These are phyloP conservation scores for Drosophila suboccidentalis DNA, from an alignment of 2,888 invertebrate species.

Conservation along the genomic window DNA sequence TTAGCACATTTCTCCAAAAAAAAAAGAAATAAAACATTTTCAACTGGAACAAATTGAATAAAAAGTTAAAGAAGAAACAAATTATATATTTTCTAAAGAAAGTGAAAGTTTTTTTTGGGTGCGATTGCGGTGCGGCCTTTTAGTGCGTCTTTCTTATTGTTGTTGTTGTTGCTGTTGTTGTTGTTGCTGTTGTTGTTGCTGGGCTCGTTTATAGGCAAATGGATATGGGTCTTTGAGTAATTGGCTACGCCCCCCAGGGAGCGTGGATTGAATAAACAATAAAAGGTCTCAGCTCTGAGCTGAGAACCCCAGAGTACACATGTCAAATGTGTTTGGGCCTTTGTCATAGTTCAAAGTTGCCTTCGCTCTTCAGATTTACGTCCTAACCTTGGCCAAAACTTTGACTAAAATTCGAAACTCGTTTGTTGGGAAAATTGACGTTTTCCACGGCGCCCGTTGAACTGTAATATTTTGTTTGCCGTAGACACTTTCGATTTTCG, in stretches of 20 bases:
- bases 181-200: slow-evolving; percentile 2
- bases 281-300: slow-evolving; percentile 11
- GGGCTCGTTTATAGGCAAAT: slow-evolving; percentile 9
- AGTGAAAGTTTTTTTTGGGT: slow-evolving; percentile 73
- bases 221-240: slow-evolving; percentile 31
- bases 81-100: slow-evolving; percentile 74
- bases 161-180: slow-evolving; percentile 8
- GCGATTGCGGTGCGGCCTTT: slow-evolving; percentile 48
- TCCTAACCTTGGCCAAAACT: slow-evolving; percentile 46
- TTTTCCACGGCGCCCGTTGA: slow-evolving; percentile 44
- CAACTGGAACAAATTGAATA: slow-evolving; percentile 29
- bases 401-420: slow-evolving; percentile 1
- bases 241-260: slow-evolving; percentile 16
- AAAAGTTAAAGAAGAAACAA: slow-evolving; percentile 19
- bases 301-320: slow-evolving; percentile 19
- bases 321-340: slow-evolving; percentile 20
- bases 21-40: slow-evolving; percentile 38
- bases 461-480: slow-evolving; percentile 23
- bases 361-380: neutral
- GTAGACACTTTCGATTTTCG: slow-evolving; percentile 77
- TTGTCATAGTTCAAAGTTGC: slow-evolving; percentile 5
- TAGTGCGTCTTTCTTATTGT: slow-evolving; percentile 13
- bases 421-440: slow-evolving; percentile 35
- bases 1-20: slow-evolving; percentile 65
- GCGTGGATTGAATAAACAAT: slow-evolving; percentile 52